phyloP scores from a whole-genome alignment of 2,113 vertebrate genomes.

The human region GRCh38 chrX:95623001-95623500 shows the following conservation, averaged over 20 bases:
- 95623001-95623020: too few species aligned
- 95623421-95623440: background rate
- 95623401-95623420: background rate
- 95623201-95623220: background rate
- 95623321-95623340: background rate
- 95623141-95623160: background rate
- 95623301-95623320: slow-evolving; percentile 30
- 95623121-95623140: background rate
- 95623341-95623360: slow-evolving; percentile 16
- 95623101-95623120: background rate
- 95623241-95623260: slow-evolving; percentile 12
- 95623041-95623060: too few species aligned
- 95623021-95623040: too few species aligned
- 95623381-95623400: background rate
- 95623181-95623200: background rate
- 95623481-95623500: background rate
- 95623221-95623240: background rate
- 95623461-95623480: background rate
- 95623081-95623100: background rate
- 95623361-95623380: background rate
- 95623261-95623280: background rate
- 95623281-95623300: background rate
- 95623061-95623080: too few species aligned
- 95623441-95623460: background rate
- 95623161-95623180: background rate